Evolutionary conservation across 2,113 vertebrate genomes (phyloP), one percentile per base, ranked within the genome.

Genomic region (Puma concolor): DNA sequence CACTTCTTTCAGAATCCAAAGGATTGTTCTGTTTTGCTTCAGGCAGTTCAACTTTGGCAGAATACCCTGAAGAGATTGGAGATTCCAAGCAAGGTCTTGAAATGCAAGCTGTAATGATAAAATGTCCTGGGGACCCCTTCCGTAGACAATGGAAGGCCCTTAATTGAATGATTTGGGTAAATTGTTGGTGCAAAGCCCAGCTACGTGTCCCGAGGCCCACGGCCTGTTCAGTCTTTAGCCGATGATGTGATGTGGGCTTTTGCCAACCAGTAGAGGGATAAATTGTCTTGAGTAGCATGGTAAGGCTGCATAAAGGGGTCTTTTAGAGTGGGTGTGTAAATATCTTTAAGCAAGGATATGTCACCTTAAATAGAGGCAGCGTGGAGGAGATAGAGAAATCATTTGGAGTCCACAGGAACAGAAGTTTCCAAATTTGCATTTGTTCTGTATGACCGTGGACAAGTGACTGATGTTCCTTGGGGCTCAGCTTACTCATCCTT

Each of bases 31-130:
- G 10, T 69, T 95, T 94, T 81, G 11, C 76, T 95, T 27, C 44
- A 81, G 63, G 25, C n/a, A 25, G 38, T 82, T 93, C 74, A 82
- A 9, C 48, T 96, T 93, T 96, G 93, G 90, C 94, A 95, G 29
- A 27, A 17, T 57, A 41, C 82, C 77, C 77, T 38, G 14, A 85
- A 63, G 77, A 88, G 93, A 63, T 0, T 48, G 31, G 76, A 96
- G 23, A 91, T 82, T 92, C 84, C 76, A 91, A 94, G n/a, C 74
- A 72, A 80, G 36, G 54, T 92, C 64, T 94, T 74, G 27, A 80
- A 92, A 92, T 69, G 48, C 87, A 96, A 90, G 74, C 7, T 38
- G 7, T 31, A 38, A 15, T 88, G 90, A 96, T 93, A 74, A 89
- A 81, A 87, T 96, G 82, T 81, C 57, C 79, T 41, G 38, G 44